Base-by-base conservation (phyloP, 1,140 invertebrate genomes). In the Drosophila dunni region DNA sequence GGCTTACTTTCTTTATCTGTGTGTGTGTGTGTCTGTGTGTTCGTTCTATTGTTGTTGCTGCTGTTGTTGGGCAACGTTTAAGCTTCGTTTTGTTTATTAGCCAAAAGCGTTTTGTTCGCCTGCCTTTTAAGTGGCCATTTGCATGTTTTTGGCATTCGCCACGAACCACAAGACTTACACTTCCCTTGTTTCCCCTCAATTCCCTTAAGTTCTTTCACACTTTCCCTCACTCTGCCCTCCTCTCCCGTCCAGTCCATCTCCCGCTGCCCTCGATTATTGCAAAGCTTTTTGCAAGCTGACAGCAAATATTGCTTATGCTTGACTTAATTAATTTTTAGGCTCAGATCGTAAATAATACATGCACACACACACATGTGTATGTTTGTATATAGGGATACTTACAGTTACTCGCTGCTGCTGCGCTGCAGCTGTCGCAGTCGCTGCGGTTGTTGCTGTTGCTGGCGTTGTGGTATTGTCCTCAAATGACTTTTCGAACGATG, bases 401-500 rank as follows among this genome's bases (percentile, higher is more conserved):
- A 67, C 70, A 56, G 34, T 24, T 45, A 33, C 45, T 36, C 54
- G 54, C 44, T 58, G 50, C 36, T 63, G 67, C 24, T 29, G 8
- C 50, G 50, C 36, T 70, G 67, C 11, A 46, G 65, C 13, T 58
- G 65, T 20, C 60, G 71, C 50, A 57, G 70, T 34, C 65, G 79
- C n/a, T 61, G 64, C 44, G 61, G 75, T 13, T 71, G 72, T 5
- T 57, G 45, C 7, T 54, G 40, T 20, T 66, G 80, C 29, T 76
- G 80, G 5, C 62, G 70, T 20, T 51, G 84, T 85, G 71, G 86
- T 75, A 90, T 85, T 86, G 81, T 97, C 96, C 93, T 97, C 97
- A 93, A 98, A 97, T 77, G 97, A 98, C 91, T 97, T 96, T 93
- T 97, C 97, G 93, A 98, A 97, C 72, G 97, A 98, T 91, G 97